Percentiles rank a stretch among this genome's conserved stretches.
phyloP scores from a whole-genome alignment of 1,140 invertebrate genomes.

The Pararge aegeria region DNA sequence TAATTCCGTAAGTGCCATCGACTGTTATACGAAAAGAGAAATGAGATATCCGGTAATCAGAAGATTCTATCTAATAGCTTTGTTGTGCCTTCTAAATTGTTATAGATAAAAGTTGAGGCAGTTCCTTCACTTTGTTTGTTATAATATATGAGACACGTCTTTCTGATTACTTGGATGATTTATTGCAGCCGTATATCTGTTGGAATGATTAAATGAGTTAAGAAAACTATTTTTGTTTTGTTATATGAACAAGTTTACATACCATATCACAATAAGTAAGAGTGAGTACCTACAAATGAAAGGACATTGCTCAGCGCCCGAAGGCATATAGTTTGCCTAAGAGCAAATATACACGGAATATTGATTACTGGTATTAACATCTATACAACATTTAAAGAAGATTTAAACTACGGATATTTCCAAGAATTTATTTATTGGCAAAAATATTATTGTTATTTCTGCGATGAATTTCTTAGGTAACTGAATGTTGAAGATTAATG shows the following conservation, averaged over 20 bases:
- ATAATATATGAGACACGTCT: conserved; percentile 17
- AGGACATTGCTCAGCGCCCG: too few species aligned
- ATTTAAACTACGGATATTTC: too few species aligned
- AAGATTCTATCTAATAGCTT: conserved; percentile 45
- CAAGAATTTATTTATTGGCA: too few species aligned
- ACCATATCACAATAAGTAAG: too few species aligned
- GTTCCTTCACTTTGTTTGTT: conserved; percentile 25
- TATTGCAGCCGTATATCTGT: conserved; percentile 11
- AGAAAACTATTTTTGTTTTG: background rate
- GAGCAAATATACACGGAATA: too few species aligned
- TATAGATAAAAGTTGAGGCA: conserved; percentile 31
- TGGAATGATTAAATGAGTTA: background rate
- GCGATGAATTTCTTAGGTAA: too few species aligned
- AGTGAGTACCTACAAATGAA: too few species aligned
- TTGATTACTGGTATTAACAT: too few species aligned
- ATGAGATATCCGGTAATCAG: conserved; percentile 35
- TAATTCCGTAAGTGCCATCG: conserved; percentile 44
- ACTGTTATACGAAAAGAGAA: conserved; percentile 35
- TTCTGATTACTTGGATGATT: conserved; percentile 23
- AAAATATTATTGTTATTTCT: too few species aligned
- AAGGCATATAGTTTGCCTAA: too few species aligned
- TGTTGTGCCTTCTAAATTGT: conserved; percentile 45
- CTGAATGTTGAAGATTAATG: too few species aligned
- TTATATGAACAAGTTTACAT: background rate
- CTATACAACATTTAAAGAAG: too few species aligned